A percentile compares a stretch with the other conserved stretches of the same genome.
Conservation (phyloP, 2,113 vertebrate genomes). For the Turnix velox region DNA sequence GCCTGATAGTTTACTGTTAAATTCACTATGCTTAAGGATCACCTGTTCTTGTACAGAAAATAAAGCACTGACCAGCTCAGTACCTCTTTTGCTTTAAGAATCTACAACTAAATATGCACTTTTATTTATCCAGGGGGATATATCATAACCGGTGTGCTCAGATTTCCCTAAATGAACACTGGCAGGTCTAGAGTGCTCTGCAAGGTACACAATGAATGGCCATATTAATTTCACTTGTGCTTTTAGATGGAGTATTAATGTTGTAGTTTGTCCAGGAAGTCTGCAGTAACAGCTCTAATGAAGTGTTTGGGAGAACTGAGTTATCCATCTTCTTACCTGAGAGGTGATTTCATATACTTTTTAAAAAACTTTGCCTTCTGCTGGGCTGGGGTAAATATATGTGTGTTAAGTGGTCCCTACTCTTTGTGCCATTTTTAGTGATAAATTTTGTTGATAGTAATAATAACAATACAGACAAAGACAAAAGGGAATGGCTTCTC, state of each 20-base stretch:
- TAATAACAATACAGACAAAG: background rate
- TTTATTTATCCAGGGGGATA: background rate
- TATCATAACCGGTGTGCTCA: background rate
- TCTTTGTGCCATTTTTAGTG: background rate
- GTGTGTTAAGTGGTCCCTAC: background rate
- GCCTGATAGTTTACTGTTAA: background rate
- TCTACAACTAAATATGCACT: background rate
- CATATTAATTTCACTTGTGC: background rate
- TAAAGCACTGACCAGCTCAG: background rate
- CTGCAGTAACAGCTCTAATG: background rate
- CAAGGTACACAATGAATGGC: background rate
- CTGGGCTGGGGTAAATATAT: background rate
- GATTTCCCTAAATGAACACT: background rate
- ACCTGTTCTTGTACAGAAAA: background rate
- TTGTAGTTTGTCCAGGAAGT: background rate
- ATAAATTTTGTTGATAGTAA: background rate
- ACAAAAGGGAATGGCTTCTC: background rate
- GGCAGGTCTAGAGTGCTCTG: background rate
- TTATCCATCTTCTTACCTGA: background rate
- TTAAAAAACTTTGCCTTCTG: background rate
- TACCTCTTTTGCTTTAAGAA: background rate
- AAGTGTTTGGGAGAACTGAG: background rate
- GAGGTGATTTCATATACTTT: background rate
- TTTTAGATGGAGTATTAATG: background rate
- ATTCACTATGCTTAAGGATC: background rate